Evolutionary conservation across 2,797 vertebrate genomes (phyloP), one percentile per base, ranked within the genome.

Genomic region (Eptatretus atami): DNA sequence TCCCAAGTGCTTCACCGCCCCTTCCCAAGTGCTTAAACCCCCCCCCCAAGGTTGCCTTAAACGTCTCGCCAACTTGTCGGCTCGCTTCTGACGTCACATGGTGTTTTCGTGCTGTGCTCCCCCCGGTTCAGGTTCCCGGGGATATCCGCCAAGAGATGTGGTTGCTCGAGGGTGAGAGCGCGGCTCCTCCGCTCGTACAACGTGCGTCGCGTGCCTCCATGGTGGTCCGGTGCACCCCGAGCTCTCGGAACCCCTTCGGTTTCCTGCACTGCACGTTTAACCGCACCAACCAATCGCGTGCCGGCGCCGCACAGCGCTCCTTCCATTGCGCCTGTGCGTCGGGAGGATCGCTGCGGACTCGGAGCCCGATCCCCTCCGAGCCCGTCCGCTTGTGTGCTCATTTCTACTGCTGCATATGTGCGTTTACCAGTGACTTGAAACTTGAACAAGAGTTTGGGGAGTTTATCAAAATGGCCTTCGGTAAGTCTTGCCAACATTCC

Each of bases 321-420:
- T 80, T 79, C 68, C 72, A 72, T 67, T 80, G 78, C 64, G 73
- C 76, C 54, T 80, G 79, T 67, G 74, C 55, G 69, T 11, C 66
- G 64, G 53, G 74, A 71, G 64, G 53, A 72, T 0, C 52, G 69
- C 67, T 75, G 73, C 67, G 69, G 69, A 0, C 10, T 53, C 3
- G 9, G 68, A 1, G 65, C n/a, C 52, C 44, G 25, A 52, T 53
- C 52, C 31, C 31, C 54, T 8, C 57, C 63, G 2, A 3, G 19
- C 0, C 67, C 54, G 1, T 68, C 52, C 63, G 75, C 64, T 69
- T 65, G 53, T 93, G 86, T 72, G 74, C 88, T 31, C 86, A 90
- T 70, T 86, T 86, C 77, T 81, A 84, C 53, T 84, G 84, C 69
- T 93, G 86, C n/a, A 72, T 90, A 66, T 86, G 83, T n/a, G 85